Evolutionary conservation across 2,888 invertebrate genomes (phyloP), one percentile per base, ranked within the genome.

Genomic region (Microplitis manilae): DNA sequence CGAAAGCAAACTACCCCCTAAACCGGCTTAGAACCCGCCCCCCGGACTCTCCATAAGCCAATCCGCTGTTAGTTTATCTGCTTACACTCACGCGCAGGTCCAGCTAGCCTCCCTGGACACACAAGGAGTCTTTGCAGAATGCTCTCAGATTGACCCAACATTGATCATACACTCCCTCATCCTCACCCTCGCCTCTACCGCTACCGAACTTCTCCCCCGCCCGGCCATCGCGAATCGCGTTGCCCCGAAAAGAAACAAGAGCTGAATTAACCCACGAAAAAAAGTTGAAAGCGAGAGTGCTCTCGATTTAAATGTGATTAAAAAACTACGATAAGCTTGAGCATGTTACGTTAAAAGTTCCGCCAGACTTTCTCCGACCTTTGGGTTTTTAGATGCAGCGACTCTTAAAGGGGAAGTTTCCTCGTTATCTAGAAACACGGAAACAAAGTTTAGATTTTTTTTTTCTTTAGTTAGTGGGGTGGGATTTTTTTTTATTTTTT

Each of bases 21-120:
- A 89, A 89, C 87, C 86, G 85, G 88, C 86, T 88, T 89, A 88
- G 89, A 89, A 88, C 88, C 83, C 89, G 89, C 89, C 89, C 89
- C 89, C 88, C 85, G 82, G 80, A 83, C 82, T 82, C 83, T 79
- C 77, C 83, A 83, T 80, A 82, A 83, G 85, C 89, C 89, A 89
- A 89, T 89, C 84, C 85, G 85, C 83, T 77, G 79, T 81, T 82
- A 82, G 81, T 84, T 81, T 86, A 87, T 88, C 86, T 86, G 83
- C 79, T 77, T 78, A 74, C 77, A 79, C 83, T 83, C 79, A 80
- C 81, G 89, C 89, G 89, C 89, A 89, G 85, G 88, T 86, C 86
- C 84, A 79, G 82, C 72, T 69, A 78, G 82, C 74, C 73, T 30
- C 73, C 74, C 67, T 74, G 77, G 77, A 77, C 77, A 77, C 65